Evolutionary conservation across 2,888 invertebrate species (phyloP).

Genomic region (Habroteleia sp.): DNA sequence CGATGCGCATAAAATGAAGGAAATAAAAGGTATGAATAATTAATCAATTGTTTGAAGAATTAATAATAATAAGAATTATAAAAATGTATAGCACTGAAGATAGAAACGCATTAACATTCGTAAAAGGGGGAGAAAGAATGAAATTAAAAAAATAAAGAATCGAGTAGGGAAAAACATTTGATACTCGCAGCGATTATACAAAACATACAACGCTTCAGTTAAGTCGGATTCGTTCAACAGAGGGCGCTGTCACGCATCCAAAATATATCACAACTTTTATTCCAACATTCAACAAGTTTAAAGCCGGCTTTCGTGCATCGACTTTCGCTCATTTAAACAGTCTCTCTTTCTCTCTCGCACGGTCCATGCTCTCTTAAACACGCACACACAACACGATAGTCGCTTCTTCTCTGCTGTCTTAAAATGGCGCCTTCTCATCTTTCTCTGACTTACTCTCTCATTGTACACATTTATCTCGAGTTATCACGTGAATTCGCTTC

Average conservation of each 20-base stretch:
- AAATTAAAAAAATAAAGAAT: conserved; percentile 39
- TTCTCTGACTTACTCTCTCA: conserved; percentile 55
- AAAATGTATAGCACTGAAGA: conserved; percentile 51
- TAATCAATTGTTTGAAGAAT: conserved; percentile 3
- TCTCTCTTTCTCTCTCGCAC: conserved; percentile 42
- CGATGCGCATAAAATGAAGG: conserved; percentile 20
- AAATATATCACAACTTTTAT: conserved; percentile 62
- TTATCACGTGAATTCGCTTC: conserved; percentile 61
- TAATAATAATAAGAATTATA: conserved; percentile 15
- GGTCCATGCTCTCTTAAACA: conserved; percentile 5
- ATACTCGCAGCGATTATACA: conserved; percentile 56
- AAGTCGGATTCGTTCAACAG: conserved; percentile 54
- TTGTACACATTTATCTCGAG: conserved; percentile 61
- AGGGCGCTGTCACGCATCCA: conserved; percentile 59
- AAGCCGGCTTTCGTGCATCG: conserved; percentile 52
- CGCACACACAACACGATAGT: conserved; percentile 47
- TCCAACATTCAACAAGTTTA: conserved; percentile 58
- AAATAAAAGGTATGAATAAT: conserved; percentile 10
- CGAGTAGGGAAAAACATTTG: conserved; percentile 33
- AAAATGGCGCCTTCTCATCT: conserved; percentile 56
- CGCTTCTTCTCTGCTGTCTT: conserved; percentile 61
- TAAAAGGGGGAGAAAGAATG: conserved; percentile 31
- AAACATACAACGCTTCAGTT: conserved; percentile 58
- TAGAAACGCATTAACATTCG: conserved; percentile 51
- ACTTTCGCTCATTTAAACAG: conserved; percentile 22